A percentile compares a stretch with the other conserved stretches of the same genome.
These are phyloP conservation scores for Lycophotia porphyrea DNA, from an alignment of 2,888 invertebrate genomes.

Conservation along the genomic window DNA sequence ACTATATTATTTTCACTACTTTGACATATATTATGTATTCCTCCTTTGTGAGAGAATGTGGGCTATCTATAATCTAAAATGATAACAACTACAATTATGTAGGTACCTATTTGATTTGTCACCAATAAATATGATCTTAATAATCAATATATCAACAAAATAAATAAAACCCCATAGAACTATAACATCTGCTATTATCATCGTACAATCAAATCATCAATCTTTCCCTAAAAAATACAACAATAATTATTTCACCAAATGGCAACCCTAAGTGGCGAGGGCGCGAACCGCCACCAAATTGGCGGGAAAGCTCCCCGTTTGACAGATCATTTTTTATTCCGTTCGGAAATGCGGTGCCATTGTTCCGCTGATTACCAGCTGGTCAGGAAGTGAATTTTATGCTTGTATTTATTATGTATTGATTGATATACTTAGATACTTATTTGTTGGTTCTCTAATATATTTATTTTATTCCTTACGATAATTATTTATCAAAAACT, in stretches of 20 bases:
- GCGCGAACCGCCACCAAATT: conserved; percentile 81
- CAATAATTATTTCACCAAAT: conserved; percentile 58
- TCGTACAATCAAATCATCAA: conserved; percentile 38
- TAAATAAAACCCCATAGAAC: conserved; percentile 7
- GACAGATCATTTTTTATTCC: conserved; percentile 89
- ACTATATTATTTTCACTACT: background rate
- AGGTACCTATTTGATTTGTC: background rate
- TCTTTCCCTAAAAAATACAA: conserved; percentile 33
- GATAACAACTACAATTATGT: background rate
- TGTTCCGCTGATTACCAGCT: conserved; percentile 86
- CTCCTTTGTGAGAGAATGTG: background rate
- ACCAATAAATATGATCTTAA: background rate
- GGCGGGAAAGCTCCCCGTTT: conserved; percentile 86
- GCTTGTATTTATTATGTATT: conserved; percentile 46
- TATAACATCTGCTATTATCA: conserved; percentile 24
- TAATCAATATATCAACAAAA: background rate
- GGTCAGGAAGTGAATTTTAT: conserved; percentile 83
- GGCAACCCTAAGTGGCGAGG: conserved; percentile 80
- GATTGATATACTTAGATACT: conserved; percentile 28
- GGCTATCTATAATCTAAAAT: background rate
- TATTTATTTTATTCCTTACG: background rate
- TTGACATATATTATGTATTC: background rate
- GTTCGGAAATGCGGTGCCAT: conserved; percentile 83
- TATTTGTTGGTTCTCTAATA: conserved; percentile 6
- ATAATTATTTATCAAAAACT: background rate